phyloP scores from a whole-genome alignment of 2,888 invertebrate species.

The Drosophila helvetica region DNA sequence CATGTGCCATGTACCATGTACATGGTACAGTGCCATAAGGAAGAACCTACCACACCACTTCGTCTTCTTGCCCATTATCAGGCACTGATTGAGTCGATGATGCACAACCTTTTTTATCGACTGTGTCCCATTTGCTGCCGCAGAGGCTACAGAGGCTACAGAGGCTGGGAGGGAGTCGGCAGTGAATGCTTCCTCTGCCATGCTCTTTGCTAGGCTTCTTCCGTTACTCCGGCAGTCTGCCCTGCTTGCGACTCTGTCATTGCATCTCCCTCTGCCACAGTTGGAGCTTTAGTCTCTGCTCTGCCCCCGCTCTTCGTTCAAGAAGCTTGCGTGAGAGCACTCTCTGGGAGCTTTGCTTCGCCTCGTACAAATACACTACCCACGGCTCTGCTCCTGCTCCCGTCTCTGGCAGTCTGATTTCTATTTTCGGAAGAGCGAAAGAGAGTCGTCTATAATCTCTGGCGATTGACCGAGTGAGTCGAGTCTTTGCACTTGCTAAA shows the following conservation, averaged over 20 bases:
- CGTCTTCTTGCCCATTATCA: not conserved
- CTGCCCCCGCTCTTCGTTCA: not conserved
- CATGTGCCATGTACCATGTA: not conserved
- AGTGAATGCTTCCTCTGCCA: not conserved
- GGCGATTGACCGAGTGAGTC: constrained; percentile 44
- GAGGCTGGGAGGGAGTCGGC: constrained; percentile 3
- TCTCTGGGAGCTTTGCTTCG: not conserved
- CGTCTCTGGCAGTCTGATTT: constrained; percentile 24
- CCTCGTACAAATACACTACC: not conserved
- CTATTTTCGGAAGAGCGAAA: constrained; percentile 39
- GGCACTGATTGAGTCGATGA: constrained; percentile 36
- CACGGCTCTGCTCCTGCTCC: constrained; percentile 8
- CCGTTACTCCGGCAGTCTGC: not conserved
- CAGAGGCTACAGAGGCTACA: not conserved
- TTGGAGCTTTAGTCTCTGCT: no score
- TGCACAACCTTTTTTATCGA: constrained; percentile 4
- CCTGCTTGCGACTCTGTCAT: not conserved
- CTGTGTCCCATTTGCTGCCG: constrained; percentile 16
- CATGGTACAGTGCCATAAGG: not conserved
- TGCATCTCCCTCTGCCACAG: no score
- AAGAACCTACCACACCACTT: not conserved
- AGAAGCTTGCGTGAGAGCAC: not conserved
- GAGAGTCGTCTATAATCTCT: constrained; percentile 39
- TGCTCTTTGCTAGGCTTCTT: no score
- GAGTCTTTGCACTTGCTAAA: constrained; percentile 58